Evolutionary conservation across 1,140 invertebrate species (phyloP).

Genomic region (Tetramorium parvispinum): DNA sequence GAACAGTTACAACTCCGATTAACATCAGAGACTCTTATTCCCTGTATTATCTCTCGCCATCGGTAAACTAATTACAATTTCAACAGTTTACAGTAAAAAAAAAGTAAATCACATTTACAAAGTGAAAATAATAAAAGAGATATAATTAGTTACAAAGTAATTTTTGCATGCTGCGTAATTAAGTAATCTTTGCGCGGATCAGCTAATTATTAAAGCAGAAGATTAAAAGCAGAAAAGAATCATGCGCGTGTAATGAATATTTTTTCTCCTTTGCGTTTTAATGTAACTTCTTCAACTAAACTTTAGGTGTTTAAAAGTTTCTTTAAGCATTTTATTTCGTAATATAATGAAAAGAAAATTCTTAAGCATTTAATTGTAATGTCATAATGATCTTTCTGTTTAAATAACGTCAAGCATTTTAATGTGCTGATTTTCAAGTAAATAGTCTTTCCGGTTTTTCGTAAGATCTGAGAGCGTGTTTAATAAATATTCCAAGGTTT

Average conservation of each 20-base stretch:
- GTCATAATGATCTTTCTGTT: neutral
- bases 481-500: neutral
- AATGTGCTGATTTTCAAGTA: neutral
- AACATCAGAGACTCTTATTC: neutral
- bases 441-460: neutral
- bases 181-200: neutral
- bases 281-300: neutral
- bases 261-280: neutral
- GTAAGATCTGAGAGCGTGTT: neutral
- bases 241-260: neutral
- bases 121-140: neutral
- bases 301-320: neutral
- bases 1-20: neutral
- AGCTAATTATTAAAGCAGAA: neutral
- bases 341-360: neutral
- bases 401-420: neutral
- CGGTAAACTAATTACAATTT: neutral
- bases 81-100: neutral
- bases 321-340: neutral
- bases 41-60: neutral
- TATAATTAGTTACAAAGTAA: neutral
- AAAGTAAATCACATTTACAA: neutral
- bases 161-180: neutral
- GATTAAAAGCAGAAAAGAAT: neutral
- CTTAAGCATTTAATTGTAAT: neutral